Evolutionary conservation across 2,797 vertebrate species (phyloP).

Genomic region (Gymnocypris eckloni): DNA sequence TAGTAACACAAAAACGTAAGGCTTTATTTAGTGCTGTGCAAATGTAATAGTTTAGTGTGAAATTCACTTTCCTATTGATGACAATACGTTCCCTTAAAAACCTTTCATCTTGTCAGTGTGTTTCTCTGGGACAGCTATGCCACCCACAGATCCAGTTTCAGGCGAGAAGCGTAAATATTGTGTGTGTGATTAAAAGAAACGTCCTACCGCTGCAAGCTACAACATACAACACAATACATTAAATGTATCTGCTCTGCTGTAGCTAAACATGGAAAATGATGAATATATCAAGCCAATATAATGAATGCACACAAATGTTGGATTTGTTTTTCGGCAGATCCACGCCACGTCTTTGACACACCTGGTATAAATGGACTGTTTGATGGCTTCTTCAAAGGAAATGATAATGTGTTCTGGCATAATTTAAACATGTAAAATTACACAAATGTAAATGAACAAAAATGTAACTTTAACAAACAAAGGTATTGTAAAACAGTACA

Average conservation of each 20-base stretch:
- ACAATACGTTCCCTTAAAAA: background rate
- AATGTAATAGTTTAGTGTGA: background rate
- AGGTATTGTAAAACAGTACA: background rate
- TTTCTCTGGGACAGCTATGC: background rate
- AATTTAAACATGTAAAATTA: background rate
- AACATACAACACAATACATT: too few species aligned
- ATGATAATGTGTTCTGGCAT: background rate
- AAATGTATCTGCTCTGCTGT: background rate
- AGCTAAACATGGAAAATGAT: background rate
- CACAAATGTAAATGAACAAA: background rate
- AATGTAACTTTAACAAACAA: conserved; percentile 5
- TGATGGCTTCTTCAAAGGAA: conserved; percentile 12
- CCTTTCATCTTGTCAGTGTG: background rate
- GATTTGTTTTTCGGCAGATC: background rate
- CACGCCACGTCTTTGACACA: background rate
- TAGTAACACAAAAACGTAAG: background rate
- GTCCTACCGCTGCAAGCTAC: too few species aligned
- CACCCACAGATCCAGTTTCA: background rate
- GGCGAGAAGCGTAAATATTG: background rate
- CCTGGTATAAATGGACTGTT: conserved; percentile 5
- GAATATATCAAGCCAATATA: background rate
- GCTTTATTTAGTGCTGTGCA: background rate
- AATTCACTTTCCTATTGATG: background rate
- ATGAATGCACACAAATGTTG: background rate
- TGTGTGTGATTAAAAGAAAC: background rate